Percentiles rank a stretch among this genome's conserved stretches.
Evolutionary conservation across 2,888 invertebrate species (phyloP).

Genomic region (Sympetrum striolatum): DNA sequence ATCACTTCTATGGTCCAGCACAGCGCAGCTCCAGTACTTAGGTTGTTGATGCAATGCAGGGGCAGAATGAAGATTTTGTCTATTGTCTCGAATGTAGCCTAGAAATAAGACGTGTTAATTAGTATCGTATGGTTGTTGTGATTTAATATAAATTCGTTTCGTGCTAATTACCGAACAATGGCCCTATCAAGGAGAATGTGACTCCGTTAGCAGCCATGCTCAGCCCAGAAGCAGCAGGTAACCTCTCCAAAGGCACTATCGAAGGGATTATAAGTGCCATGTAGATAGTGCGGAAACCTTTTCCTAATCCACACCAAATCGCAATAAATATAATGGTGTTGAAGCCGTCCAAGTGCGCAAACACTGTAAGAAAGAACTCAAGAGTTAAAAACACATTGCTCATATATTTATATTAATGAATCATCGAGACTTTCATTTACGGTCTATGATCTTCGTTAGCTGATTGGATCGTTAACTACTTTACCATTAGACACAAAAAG

Average conservation of each 20-base stretch:
- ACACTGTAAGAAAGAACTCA: not conserved
- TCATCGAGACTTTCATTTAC: too few species aligned
- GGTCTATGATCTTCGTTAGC: too few species aligned
- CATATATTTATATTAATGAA: too few species aligned
- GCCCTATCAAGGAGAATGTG: conserved; percentile 56
- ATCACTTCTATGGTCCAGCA: conserved; percentile 70
- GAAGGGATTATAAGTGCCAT: conserved; percentile 59
- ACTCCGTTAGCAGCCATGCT: conserved; percentile 57
- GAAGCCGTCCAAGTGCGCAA: conserved; percentile 49
- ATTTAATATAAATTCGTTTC: too few species aligned
- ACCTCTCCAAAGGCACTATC: conserved; percentile 56
- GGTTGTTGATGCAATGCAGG: conserved; percentile 70
- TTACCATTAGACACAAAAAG: too few species aligned
- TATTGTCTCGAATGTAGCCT: conserved; percentile 72
- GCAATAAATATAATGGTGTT: conserved; percentile 52
- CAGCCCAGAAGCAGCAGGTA: conserved; percentile 58
- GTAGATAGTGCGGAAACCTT: conserved; percentile 59
- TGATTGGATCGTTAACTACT: too few species aligned
- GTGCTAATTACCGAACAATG: conserved; percentile 56
- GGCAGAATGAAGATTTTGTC: conserved; percentile 66
- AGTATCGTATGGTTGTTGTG: too few species aligned
- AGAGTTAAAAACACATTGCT: not conserved
- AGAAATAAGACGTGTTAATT: conserved; percentile 48
- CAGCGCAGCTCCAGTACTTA: conserved; percentile 69
- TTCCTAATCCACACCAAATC: conserved; percentile 56